phyloP scores from a whole-genome alignment of 2,888 invertebrate genomes.

The Drosophila histrio region DNA sequence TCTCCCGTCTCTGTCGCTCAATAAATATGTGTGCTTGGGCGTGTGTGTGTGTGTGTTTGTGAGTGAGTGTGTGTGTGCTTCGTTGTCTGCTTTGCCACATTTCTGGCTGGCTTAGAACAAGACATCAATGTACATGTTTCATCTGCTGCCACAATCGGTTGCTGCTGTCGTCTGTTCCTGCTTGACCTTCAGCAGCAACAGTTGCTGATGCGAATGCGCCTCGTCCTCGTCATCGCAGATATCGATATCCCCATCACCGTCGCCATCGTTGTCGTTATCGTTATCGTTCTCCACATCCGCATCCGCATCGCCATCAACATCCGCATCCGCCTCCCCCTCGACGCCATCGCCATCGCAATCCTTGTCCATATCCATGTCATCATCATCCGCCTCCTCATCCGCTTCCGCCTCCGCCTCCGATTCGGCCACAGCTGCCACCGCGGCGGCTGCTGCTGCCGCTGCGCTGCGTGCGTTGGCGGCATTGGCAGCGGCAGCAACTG shows the following conservation, averaged over 20 bases:
- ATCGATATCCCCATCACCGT: constrained; percentile 75
- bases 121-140: constrained; percentile 82
- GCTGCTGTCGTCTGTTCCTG: constrained; percentile 61
- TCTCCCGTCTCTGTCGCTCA: constrained; percentile 1
- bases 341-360: constrained; percentile 32
- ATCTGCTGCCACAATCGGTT: constrained; percentile 68
- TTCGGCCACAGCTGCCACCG: constrained; percentile 45
- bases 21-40: constrained; percentile 21
- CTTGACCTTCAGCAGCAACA: constrained; percentile 68
- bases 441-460: constrained; percentile 61
- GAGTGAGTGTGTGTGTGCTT: constrained; percentile 12
- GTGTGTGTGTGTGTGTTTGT: background rate
- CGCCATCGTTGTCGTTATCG: constrained; percentile 25
- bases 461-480: constrained; percentile 65
- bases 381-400: constrained; percentile 45
- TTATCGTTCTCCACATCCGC: constrained; percentile 33
- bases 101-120: constrained; percentile 67
- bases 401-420: constrained; percentile 58
- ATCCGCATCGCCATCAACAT: constrained; percentile 19
- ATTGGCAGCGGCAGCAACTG: constrained; percentile 63
- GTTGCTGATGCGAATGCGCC: constrained; percentile 58
- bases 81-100: constrained; percentile 15
- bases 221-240: constrained; percentile 81
- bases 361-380: constrained; percentile 50
- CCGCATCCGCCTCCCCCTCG: constrained; percentile 14